Evolutionary conservation across 2,113 vertebrate genomes (phyloP), one percentile per base, ranked within the genome.

Genomic region (Rhabdomys dilectus): DNA sequence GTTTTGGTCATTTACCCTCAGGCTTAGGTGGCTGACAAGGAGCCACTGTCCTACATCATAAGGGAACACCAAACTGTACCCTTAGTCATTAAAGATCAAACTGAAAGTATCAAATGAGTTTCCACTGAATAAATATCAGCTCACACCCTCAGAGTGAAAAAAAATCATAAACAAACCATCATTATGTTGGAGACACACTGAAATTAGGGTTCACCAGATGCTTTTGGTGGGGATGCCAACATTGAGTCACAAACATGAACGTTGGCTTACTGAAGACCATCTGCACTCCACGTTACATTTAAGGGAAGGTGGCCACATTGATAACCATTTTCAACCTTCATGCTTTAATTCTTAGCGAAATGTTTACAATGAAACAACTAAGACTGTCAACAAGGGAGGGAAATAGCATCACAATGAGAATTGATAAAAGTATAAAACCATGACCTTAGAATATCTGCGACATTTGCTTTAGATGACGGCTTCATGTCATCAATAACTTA

Each of bases 401-500:
- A 82, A 53, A 56, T 4, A 29, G 4, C 10, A 16, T 70, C 90
- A 70, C 58, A 4, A 88, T 62, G 21, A 76, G 11, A 51, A 75
- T 58, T 70, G 73, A 76, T 48, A 84, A 51, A 17, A 84, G 7
- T 87, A 29, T 36, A 56, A 64, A 62, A 39, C 68, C 39, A 29
- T 75, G 21, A 94, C 7, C 10, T 42, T 42, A 34, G 62, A 15
- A 4, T 26, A 86, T 22, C 29, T 60, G 53, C 56, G 36, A 19
- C 68, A 21, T 7, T 86, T 84, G 26, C 29, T 68, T 81, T 95
- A 51, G 22, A n/a, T 39, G 17, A 76, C 70, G 34, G 36, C 39
- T 90, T 92, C 75, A 62, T 84, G 31, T 73, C 60, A 95, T 89
- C 48, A 45, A 1, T 60, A 89, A 91, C 76, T 85, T 76, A 48